These are phyloP conservation scores for Callopanchax toddi DNA, from an alignment of 2,113 vertebrate genomes.

Conservation along the genomic window DNA sequence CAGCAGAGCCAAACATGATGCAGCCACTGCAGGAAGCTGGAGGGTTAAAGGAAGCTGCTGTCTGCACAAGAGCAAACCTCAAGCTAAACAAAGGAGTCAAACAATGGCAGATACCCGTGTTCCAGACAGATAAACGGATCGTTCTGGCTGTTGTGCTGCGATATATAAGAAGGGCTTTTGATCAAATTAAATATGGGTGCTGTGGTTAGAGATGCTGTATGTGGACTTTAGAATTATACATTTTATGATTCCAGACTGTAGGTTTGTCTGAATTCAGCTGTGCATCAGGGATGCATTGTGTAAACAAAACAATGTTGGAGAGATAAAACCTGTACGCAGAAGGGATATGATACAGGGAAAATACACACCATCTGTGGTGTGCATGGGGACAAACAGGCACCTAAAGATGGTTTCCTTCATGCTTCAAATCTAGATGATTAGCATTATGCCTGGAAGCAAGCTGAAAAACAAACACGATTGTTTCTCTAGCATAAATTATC, in stretches of 20 bases:
- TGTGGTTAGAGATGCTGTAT: neutral
- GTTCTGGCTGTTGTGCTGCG: conserved; percentile 13
- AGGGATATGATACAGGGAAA: neutral
- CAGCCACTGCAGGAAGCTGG: conserved; percentile 33
- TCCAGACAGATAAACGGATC: conserved; percentile 12
- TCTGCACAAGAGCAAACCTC: conserved; percentile 44
- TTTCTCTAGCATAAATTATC: too few species aligned
- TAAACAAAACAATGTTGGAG: neutral
- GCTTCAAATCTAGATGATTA: too few species aligned
- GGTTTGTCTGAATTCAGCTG: neutral
- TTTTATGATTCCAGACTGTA: conserved; percentile 4
- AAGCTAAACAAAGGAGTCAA: conserved; percentile 50
- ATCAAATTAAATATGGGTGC: conserved; percentile 12
- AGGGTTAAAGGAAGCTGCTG: conserved; percentile 53
- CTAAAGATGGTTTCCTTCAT: neutral
- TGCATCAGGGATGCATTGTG: neutral
- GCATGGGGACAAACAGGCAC: neutral
- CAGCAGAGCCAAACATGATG: conserved; percentile 11
- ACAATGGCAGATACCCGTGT: conserved; percentile 23
- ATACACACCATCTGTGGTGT: neutral
- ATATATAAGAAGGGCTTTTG: neutral
- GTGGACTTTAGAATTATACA: neutral
- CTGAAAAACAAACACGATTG: neutral
- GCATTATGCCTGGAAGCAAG: too few species aligned
- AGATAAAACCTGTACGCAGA: neutral